Percentiles rank a stretch among this genome's conserved stretches.
phyloP scores from a whole-genome alignment of 2,888 invertebrate species.

The Lepetodrilus schrolli region DNA sequence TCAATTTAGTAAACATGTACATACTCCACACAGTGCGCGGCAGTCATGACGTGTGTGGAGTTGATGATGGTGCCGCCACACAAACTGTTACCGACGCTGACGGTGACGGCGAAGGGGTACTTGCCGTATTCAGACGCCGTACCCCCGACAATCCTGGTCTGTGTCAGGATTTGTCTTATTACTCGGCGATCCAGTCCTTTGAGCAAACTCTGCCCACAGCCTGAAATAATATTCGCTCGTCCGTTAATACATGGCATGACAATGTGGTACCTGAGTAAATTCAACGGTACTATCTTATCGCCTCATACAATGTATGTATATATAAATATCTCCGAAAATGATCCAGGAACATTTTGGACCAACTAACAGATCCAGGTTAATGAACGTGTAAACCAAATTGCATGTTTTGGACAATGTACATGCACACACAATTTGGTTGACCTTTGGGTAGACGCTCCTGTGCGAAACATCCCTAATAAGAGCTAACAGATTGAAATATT shows the following conservation, averaged over 20 bases:
- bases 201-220: neutral
- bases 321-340: too few species aligned
- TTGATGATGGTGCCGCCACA: conserved; percentile 42
- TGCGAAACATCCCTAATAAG: too few species aligned
- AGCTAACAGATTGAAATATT: too few species aligned
- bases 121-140: neutral
- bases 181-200: neutral
- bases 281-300: neutral
- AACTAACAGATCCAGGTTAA: too few species aligned
- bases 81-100: conserved; percentile 21
- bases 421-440: too few species aligned
- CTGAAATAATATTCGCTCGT: neutral
- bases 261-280: neutral
- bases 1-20: neutral
- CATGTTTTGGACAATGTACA: too few species aligned
- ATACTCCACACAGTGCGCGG: conserved; percentile 43
- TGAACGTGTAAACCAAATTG: too few species aligned
- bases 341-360: too few species aligned
- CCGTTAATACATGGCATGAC: neutral
- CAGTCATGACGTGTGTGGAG: conserved; percentile 37
- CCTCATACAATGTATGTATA: too few species aligned
- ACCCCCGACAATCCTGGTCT: neutral
- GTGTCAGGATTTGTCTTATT: neutral
- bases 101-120: neutral
- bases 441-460: too few species aligned